phyloP scores from a whole-genome alignment of 2,797 vertebrate genomes.

The Adelosebastes latens region DNA sequence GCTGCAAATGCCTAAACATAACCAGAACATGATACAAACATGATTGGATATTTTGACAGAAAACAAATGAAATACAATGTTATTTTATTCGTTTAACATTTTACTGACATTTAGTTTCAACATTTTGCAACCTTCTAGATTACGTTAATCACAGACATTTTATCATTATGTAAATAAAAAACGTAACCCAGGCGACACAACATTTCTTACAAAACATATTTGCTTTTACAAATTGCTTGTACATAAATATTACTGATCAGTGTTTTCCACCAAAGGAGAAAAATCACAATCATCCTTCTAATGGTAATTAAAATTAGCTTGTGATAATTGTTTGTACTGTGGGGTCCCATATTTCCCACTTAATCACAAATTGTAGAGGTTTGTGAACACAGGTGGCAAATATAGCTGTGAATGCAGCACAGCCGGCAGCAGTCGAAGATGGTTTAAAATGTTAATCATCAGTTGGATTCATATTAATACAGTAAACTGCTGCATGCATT shows the following conservation, averaged over 20 bases:
- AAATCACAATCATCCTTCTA: background rate
- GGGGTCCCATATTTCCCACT: background rate
- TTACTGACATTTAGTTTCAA: background rate
- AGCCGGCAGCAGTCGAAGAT: background rate
- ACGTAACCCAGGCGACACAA: background rate
- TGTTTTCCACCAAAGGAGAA: background rate
- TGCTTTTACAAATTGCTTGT: background rate
- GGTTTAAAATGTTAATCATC: background rate
- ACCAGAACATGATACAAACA: background rate
- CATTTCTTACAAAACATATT: background rate
- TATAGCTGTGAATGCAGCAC: background rate
- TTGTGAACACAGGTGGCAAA: background rate
- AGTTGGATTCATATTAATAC: background rate
- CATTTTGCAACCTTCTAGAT: background rate
- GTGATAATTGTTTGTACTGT: background rate
- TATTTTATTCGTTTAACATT: background rate
- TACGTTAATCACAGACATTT: background rate
- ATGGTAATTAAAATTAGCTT: background rate
- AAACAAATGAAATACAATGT: background rate
- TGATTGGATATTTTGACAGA: no score
- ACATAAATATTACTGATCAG: background rate
- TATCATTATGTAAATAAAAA: background rate
- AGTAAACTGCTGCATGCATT: no score
- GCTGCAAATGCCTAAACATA: no score
- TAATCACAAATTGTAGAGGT: slow-evolving; percentile 5